Base-by-base conservation (phyloP, 2,113 vertebrate species). In the Pseudopipra pipra region DNA sequence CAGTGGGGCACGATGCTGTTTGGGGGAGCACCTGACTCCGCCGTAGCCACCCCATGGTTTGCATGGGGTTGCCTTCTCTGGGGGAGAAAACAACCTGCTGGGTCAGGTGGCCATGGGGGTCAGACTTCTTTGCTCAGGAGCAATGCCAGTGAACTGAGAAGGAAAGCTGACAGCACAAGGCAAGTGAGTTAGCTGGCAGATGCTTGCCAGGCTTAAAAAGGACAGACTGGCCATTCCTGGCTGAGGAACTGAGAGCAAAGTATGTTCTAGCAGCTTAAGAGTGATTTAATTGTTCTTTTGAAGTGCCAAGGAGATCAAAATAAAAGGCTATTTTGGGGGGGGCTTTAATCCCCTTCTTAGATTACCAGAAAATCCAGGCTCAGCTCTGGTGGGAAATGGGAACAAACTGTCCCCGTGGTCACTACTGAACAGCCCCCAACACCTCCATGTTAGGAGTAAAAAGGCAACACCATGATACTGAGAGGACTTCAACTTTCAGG, bases 351-450 rank as follows among this genome's bases (percentile, higher is more conserved):
- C 68, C 39, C 86, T 93, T 65, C 65, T 85, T 94, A 98, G 98
- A 98, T 99, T 83, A 98, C 96, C 70, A 97, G 99, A 95, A 98
- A 98, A 95, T 98, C 99, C 97, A 96, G 96, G 80, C 97, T 99
- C 79, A 98, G 80, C 75, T 95, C 98, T 37, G 98, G 99, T 75
- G 98, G 98, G 85, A 98, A 97, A 94, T 71, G 97, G 95, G 98
- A 99, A 96, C 99, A 99, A 98, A 98, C 97, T 0, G 98, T 99
- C 92, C 99, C 97, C 44, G 97, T 98, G 98, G 98, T 97, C 80
- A 97, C 98, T 85, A 97, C 97, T 51, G 97, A 93, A 49, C 98
- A 99, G 93, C 96, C 98, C 37, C 94, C 97, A 44, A 95, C 97
- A 98, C 85, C 97, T 98, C 95, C 97, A 94, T 43, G 55, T 98